phyloP scores from a whole-genome alignment of 2,797 vertebrate genomes.

The Myripristis murdjan region DNA sequence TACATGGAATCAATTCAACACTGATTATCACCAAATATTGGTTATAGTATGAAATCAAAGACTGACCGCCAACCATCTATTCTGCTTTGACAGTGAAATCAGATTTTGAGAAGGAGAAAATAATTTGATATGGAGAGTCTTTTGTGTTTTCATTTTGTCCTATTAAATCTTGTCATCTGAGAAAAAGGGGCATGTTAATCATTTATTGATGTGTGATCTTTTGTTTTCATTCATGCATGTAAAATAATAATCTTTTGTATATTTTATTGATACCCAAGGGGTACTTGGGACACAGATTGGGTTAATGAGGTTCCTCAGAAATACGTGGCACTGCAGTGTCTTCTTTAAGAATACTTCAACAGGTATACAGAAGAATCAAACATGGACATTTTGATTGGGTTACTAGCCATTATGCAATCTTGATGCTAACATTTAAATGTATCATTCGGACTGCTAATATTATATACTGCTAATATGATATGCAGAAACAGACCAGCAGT shows the following conservation, averaged over 20 bases:
- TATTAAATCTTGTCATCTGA: constrained; percentile 14
- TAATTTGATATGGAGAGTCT: too few species aligned
- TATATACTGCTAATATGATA: background rate
- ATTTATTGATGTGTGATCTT: background rate
- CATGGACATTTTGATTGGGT: background rate
- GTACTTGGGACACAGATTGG: background rate
- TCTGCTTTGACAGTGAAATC: constrained; percentile 3
- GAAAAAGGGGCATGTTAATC: background rate
- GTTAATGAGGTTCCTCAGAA: background rate
- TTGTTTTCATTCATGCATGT: background rate
- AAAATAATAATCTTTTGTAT: background rate
- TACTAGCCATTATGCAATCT: background rate
- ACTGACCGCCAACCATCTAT: background rate
- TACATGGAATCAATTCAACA: background rate
- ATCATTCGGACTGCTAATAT: background rate
- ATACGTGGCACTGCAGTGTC: background rate
- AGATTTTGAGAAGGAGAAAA: constrained; percentile 4
- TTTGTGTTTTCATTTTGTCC: background rate
- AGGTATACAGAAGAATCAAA: constrained; percentile 12
- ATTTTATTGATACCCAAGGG: background rate
- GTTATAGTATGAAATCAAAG: background rate
- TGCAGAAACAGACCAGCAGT: background rate
- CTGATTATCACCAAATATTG: background rate
- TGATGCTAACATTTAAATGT: background rate
- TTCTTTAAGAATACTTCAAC: constrained; percentile 15